Conservation (phyloP, 2,113 vertebrate genomes). For the Chauna torquata region DNA sequence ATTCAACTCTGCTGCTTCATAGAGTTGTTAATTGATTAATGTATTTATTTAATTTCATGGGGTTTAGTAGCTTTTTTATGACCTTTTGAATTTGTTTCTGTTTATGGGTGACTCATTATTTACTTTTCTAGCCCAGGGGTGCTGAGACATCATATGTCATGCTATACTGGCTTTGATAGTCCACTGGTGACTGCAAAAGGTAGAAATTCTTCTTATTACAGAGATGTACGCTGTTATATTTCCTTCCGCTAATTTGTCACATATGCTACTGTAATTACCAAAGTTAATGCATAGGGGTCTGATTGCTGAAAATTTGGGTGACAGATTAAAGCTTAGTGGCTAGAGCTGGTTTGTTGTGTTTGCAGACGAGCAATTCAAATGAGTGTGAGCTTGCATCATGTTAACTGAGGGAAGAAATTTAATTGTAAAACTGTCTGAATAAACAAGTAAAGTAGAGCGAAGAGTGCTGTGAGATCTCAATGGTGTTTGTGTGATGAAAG, state of each 20-base stretch:
- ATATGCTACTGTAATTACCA: background rate
- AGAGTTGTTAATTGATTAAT: background rate
- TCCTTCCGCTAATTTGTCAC: background rate
- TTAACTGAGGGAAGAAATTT: background rate
- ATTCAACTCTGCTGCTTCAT: background rate
- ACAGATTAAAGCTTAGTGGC: background rate
- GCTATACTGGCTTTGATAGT: background rate
- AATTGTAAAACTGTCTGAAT: background rate
- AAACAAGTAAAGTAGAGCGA: background rate
- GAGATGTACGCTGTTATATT: background rate
- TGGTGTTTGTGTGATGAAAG: background rate
- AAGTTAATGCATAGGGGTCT: background rate
- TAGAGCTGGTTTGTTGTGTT: background rate
- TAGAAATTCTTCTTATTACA: background rate
- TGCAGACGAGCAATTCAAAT: background rate
- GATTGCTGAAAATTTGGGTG: background rate
- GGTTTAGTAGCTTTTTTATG: background rate
- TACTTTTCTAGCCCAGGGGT: background rate
- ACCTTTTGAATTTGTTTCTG: background rate
- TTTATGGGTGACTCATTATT: background rate
- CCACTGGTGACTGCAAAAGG: background rate
- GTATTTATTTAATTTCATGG: background rate
- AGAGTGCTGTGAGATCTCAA: background rate
- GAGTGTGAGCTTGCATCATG: accelerated
- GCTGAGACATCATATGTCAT: background rate